Conservation (phyloP, 2,888 invertebrate genomes). For the Tanaodytes sp. region DNA sequence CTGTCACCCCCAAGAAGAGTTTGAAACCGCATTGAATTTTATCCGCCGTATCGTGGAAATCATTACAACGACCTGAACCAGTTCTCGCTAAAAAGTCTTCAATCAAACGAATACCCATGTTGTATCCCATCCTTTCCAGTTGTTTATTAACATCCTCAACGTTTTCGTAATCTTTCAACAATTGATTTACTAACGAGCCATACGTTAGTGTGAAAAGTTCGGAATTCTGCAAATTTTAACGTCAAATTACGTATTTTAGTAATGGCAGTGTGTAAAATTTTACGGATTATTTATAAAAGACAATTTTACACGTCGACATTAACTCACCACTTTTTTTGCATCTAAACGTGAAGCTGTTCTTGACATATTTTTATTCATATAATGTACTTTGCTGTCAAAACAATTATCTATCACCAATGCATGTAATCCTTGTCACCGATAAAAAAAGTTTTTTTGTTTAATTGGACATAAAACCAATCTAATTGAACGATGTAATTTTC, state of each 20-base stretch:
- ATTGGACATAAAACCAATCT: too few species aligned
- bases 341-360: conserved; percentile 35
- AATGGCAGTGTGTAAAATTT: too few species aligned
- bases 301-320: too few species aligned
- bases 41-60: conserved; percentile 97
- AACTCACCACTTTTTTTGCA: conserved; percentile 40
- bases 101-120: conserved; percentile 97
- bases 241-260: not conserved
- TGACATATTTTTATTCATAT: conserved; percentile 34
- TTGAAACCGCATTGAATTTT: conserved; percentile 86
- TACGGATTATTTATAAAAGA: not conserved
- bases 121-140: conserved; percentile 95
- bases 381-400: not conserved
- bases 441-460: too few species aligned
- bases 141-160: conserved; percentile 98
- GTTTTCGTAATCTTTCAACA: conserved; percentile 96
- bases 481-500: too few species aligned
- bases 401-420: too few species aligned
- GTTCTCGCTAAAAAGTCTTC: conserved; percentile 98
- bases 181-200: conserved; percentile 96
- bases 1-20: conserved; percentile 85
- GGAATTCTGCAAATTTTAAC: conserved; percentile 88
- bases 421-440: too few species aligned
- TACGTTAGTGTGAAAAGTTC: conserved; percentile 98
- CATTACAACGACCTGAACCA: conserved; percentile 90